Base-by-base conservation (phyloP, 2,113 vertebrate genomes). In the Pogona vitticeps region DNA sequence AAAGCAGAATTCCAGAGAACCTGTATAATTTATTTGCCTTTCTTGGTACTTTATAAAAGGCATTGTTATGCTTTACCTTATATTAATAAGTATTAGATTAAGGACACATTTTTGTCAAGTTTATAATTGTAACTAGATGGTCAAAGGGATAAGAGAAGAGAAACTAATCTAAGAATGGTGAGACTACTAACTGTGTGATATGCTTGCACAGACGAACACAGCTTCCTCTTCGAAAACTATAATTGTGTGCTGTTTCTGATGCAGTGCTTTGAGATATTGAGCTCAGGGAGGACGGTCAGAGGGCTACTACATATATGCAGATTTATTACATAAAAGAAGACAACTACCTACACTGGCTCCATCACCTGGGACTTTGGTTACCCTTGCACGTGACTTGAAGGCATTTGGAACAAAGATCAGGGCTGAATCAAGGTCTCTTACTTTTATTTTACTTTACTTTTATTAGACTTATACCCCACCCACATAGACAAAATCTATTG, bases 1-100 rank as follows among this genome's bases (percentile, higher is more conserved):
- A 70, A 85, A 70, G n/a, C n/a, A 56, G 31, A 56, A 70, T 40
- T 14, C 28, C 26, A 8, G 20, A 77, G 36, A 78, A 58, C 0
- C 9, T 67, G 26, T 68, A 77, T 85, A 77, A 67, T 52, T 67
- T 76, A 77, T 85, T 65, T 77, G 59, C 61, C 52, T 85, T 77
- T 85, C 73, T 12, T 68, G 40, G 42, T 36, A 52, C 31, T 73
- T 38, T 61, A 52, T 68, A 33, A 52, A 75, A 38, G 26, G 23
- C 26, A 67, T 61, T 6, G 61, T 61, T 59, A 73, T 61, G 28
- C 10, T 56, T 36, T 14, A 13, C 21, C 52, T 59, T 13, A 31
- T 26, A 26, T 2, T 71, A 42, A 75, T 76, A 42, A 46, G 28
- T 28, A 13, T 61, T 36, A 76, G 20, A 67, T 77, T 36, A 13